These are phyloP conservation scores for Carassius auratus DNA, from an alignment of 2,113 vertebrate genomes.

Conservation along the genomic window DNA sequence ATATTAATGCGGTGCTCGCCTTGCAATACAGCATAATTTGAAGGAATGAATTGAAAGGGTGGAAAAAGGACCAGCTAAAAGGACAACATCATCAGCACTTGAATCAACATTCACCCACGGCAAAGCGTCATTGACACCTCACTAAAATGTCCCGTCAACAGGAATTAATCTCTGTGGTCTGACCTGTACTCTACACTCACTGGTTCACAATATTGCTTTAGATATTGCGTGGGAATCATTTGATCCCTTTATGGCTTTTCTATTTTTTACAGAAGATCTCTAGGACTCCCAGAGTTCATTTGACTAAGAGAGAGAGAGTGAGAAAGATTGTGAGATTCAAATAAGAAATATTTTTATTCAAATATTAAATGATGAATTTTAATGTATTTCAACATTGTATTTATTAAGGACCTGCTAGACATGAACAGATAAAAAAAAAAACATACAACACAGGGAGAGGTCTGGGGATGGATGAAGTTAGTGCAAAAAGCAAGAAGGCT, in stretches of 20 bases:
- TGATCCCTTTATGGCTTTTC: constrained; percentile 58
- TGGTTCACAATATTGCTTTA: constrained; percentile 40
- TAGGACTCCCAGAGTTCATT: constrained; percentile 64
- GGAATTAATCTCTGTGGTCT: constrained; percentile 22
- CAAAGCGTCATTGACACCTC: not conserved
- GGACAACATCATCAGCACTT: constrained; percentile 40
- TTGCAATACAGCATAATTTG: constrained; percentile 16
- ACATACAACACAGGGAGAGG: not conserved
- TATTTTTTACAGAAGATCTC: constrained; percentile 53
- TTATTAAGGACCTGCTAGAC: not conserved
- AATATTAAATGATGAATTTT: not conserved
- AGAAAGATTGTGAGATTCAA: constrained; percentile 49
- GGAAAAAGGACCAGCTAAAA: constrained; percentile 24
- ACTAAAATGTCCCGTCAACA: constrained; percentile 19
- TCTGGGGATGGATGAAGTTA: not conserved
- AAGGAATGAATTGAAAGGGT: not conserved
- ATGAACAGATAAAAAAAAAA: not conserved
- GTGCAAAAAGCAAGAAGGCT: not conserved
- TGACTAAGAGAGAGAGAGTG: constrained; percentile 41
- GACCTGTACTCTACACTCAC: constrained; percentile 18
- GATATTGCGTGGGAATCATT: constrained; percentile 53
- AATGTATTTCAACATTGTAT: not conserved
- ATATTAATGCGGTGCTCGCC: constrained; percentile 2
- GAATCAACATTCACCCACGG: constrained; percentile 19
- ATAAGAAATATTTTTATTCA: not conserved